Percentiles rank a stretch among this genome's conserved stretches.
Evolutionary conservation across 1,140 invertebrate species (phyloP).

Genomic region (Drosophila leontia): DNA sequence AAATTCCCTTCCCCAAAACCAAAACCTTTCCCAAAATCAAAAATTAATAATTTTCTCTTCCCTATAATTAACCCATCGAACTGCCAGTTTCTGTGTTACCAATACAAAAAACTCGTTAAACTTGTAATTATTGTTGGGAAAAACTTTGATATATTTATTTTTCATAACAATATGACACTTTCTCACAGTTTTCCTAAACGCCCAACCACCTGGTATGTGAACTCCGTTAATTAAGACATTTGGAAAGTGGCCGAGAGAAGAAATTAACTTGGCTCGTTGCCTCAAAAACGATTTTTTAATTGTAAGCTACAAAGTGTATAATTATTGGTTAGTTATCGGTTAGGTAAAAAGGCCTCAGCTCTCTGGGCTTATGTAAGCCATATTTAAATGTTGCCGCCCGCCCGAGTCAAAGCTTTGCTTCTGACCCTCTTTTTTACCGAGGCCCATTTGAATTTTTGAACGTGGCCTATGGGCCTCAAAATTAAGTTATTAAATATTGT

Average conservation of each 20-base stretch:
- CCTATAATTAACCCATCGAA: conserved; percentile 11
- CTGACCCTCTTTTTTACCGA: conserved; percentile 25
- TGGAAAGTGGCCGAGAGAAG: conserved; percentile 61
- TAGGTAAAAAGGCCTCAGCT: conserved; percentile 58
- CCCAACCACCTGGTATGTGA: not conserved
- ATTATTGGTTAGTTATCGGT: conserved; percentile 78
- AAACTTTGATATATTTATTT: conserved; percentile 49
- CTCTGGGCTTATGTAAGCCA: conserved; percentile 65
- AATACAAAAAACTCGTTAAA: conserved; percentile 21
- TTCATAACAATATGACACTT: conserved; percentile 76
- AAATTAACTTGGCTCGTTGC: conserved; percentile 43
- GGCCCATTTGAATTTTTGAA: conserved; percentile 41
- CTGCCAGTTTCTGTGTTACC: not conserved
- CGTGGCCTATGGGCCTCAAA: conserved; percentile 66
- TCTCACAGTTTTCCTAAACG: conserved; percentile 57
- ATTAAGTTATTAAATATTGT: conserved; percentile 74
- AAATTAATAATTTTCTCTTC: not conserved
- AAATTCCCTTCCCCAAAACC: not conserved
- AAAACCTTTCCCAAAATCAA: not conserved
- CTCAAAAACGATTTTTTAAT: conserved; percentile 79
- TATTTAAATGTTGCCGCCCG: conserved; percentile 57
- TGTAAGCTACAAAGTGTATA: conserved; percentile 66
- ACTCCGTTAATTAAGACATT: conserved; percentile 72
- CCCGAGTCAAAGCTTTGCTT: conserved; percentile 10
- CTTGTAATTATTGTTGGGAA: conserved; percentile 39